Conservation (phyloP, 2,113 vertebrate genomes). For the Nanger granti region DNA sequence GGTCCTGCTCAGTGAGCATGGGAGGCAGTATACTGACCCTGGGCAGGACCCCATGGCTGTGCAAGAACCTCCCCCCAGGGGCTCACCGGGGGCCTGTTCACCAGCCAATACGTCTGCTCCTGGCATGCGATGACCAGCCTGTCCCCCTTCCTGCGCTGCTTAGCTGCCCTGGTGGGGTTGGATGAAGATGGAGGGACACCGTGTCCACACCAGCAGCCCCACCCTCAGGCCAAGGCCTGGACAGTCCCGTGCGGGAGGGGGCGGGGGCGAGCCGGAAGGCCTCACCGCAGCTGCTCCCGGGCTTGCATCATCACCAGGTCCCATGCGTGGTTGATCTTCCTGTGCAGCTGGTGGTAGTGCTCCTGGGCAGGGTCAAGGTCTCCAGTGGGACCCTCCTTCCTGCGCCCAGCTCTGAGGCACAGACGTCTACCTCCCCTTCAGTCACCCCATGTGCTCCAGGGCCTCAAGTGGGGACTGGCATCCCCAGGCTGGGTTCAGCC, state of each 20-base stretch:
- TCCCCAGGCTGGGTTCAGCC: not conserved
- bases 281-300: conserved; percentile 93
- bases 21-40: not conserved
- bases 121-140: conserved; percentile 94
- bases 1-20: not conserved
- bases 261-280: not conserved
- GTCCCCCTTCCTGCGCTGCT: conserved; percentile 91
- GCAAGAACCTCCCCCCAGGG: too few species aligned
- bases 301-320: conserved; percentile 98
- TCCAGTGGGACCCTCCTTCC: not conserved
- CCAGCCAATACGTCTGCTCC: conserved; percentile 94
- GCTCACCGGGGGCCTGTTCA: conserved; percentile 91
- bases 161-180: conserved; percentile 84
- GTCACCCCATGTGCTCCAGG: not conserved
- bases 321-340: conserved; percentile 93
- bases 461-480: not conserved
- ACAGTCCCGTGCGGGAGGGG: rapidly evolving
- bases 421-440: not conserved
- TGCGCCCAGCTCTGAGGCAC: not conserved
- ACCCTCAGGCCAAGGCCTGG: not conserved
- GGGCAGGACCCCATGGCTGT: not conserved
- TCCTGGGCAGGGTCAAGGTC: conserved; percentile 76
- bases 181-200: not conserved
- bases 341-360: conserved; percentile 88
- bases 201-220: not conserved